Percentiles rank a stretch among this genome's conserved stretches.
These are phyloP conservation scores for Metaphire vulgaris DNA, from an alignment of 1,140 invertebrate species.

Conservation along the genomic window DNA sequence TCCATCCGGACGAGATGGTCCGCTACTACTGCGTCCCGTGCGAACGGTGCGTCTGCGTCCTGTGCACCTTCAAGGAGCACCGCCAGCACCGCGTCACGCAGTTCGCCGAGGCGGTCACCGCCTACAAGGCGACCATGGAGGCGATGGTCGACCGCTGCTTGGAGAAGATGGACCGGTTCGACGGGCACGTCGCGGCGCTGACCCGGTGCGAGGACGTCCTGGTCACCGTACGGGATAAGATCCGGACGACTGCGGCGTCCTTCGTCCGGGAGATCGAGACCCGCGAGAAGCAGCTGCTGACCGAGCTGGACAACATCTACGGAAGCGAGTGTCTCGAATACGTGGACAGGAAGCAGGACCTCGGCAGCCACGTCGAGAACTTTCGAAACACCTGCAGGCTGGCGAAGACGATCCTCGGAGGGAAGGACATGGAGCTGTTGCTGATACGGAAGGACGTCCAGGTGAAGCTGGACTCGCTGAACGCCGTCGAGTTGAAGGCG, in stretches of 20 bases:
- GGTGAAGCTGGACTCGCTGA: conserved; percentile 47
- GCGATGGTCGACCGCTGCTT: conserved; percentile 46
- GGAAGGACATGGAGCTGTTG: conserved; percentile 53
- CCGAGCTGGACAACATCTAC: conserved; percentile 49
- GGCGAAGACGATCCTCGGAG: conserved; percentile 50
- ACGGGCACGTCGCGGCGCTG: conserved; percentile 41
- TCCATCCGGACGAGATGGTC: conserved; percentile 51
- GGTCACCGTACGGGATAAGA: conserved; percentile 46
- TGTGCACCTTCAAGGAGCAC: conserved; percentile 54
- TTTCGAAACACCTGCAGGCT: conserved; percentile 51
- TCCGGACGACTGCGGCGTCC: conserved; percentile 46
- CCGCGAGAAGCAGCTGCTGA: conserved; percentile 47
- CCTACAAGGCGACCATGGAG: conserved; percentile 51
- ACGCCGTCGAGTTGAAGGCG: conserved; percentile 43
- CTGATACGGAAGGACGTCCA: conserved; percentile 52
- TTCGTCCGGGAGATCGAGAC: conserved; percentile 47
- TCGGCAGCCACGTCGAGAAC: conserved; percentile 41
- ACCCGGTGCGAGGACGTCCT: conserved; percentile 45
- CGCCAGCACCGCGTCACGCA: conserved; percentile 52
- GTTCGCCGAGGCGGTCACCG: conserved; percentile 49
- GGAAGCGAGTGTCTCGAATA: conserved; percentile 48
- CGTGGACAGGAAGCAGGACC: conserved; percentile 45
- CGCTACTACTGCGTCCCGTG: conserved; percentile 54
- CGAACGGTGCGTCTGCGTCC: conserved; percentile 51
- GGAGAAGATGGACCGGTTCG: conserved; percentile 45